Conservation (phyloP, 1,140 invertebrate species). For the Venturia canescens region DNA sequence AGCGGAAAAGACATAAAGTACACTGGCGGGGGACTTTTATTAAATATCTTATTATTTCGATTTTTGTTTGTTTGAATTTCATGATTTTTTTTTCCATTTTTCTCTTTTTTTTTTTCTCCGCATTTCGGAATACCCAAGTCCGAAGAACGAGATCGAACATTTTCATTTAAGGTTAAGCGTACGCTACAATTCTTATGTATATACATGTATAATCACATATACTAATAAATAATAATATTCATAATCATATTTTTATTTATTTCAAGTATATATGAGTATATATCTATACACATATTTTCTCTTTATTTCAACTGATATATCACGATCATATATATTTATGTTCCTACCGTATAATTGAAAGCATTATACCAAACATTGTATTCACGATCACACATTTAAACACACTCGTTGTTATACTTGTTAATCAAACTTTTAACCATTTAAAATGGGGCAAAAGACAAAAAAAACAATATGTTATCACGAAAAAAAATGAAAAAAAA, state of each 20-base stretch:
- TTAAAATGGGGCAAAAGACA: too few species aligned
- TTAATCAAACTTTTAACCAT: constrained; percentile 35
- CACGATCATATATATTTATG: constrained; percentile 35
- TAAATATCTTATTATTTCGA: background rate
- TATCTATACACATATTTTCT: constrained; percentile 44
- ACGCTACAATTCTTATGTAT: too few species aligned
- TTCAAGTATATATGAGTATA: too few species aligned
- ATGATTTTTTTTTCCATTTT: background rate
- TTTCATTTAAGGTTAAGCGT: constrained; percentile 46
- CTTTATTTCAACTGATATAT: constrained; percentile 4
- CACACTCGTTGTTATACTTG: constrained; percentile 27
- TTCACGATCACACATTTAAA: constrained; percentile 39
- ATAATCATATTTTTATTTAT: too few species aligned
- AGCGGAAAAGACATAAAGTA: constrained; percentile 32
- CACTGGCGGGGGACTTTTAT: constrained; percentile 13
- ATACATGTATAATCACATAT: too few species aligned
- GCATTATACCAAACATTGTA: constrained; percentile 42
- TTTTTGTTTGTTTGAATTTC: background rate
- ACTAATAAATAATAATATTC: too few species aligned
- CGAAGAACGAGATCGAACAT: constrained; percentile 20
- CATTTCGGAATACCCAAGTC: background rate
- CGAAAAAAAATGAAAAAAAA: constrained; percentile 38
- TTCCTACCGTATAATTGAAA: constrained; percentile 46
- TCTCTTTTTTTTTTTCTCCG: background rate
- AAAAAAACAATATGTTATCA: constrained; percentile 32